phyloP scores from a whole-genome alignment of 1,140 invertebrate species.

The Aphelenchoides avenae region DNA sequence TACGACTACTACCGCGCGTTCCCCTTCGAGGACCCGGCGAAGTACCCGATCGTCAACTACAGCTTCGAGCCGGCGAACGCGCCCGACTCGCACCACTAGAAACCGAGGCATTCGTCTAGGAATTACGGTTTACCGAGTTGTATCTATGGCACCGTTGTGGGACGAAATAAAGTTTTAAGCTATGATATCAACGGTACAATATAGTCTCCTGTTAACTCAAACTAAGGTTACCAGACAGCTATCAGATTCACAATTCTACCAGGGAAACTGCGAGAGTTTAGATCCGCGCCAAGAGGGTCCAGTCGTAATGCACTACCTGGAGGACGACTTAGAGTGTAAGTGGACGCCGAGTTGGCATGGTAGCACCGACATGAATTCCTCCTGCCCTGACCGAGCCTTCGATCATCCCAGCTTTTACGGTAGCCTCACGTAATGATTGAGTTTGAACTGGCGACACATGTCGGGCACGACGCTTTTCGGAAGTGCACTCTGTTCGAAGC shows the following conservation, averaged over 20 bases:
- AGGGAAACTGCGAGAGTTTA: background rate
- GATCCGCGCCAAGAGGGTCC: background rate
- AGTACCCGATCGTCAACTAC: slow-evolving; percentile 58
- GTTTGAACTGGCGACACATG: background rate
- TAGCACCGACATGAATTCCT: too few species aligned
- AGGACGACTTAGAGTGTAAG: slow-evolving; percentile 29
- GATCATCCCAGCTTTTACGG: slow-evolving; percentile 1
- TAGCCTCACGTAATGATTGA: background rate
- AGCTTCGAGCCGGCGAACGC: slow-evolving; percentile 45
- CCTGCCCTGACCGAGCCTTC: too few species aligned
- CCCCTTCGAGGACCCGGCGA: slow-evolving; percentile 47
- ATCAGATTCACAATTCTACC: background rate
- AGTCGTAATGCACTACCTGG: slow-evolving; percentile 29
- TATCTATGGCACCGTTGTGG: too few species aligned
- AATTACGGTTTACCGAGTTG: slow-evolving; percentile 7
- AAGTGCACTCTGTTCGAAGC: too few species aligned
- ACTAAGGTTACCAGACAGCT: background rate
- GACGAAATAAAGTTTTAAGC: slow-evolving; percentile 11
- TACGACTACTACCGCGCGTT: slow-evolving; percentile 53
- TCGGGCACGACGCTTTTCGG: background rate
- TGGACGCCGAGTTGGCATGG: too few species aligned
- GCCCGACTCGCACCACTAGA: slow-evolving; percentile 1
- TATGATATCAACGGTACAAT: slow-evolving; percentile 1
- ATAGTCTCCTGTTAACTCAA: background rate
- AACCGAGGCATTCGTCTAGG: background rate